phyloP scores from a whole-genome alignment of 2,113 vertebrate species.

The Procavia capensis region DNA sequence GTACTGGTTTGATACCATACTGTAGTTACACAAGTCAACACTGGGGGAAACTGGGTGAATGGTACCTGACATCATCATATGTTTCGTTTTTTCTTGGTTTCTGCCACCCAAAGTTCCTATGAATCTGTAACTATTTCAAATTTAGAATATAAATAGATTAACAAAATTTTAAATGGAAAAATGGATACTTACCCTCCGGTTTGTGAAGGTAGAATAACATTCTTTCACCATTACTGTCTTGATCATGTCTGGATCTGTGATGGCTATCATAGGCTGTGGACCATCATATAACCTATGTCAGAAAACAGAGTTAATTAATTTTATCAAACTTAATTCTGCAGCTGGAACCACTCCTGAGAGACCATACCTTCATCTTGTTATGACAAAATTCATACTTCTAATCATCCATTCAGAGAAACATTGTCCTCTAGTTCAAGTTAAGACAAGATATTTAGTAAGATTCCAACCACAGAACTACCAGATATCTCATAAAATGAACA shows the following conservation, averaged over 20 bases:
- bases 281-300: slow-evolving; percentile 88
- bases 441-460: neutral
- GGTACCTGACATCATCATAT: neutral
- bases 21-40: neutral
- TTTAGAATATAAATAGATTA: neutral
- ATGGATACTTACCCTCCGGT: slow-evolving; percentile 89
- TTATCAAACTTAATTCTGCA: neutral
- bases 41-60: neutral
- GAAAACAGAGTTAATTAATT: neutral
- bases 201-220: slow-evolving; percentile 92
- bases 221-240: slow-evolving; percentile 94
- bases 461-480: neutral
- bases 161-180: neutral
- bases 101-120: neutral
- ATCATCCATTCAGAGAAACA: neutral
- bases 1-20: neutral
- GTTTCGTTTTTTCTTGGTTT: neutral
- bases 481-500: neutral
- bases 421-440: neutral
- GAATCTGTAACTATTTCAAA: neutral
- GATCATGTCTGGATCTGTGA: slow-evolving; percentile 89
- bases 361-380: neutral
- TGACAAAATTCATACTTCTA: neutral
- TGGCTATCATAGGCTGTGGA: slow-evolving; percentile 82
- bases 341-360: neutral